Conservation (phyloP, 2,888 invertebrate species). For the Phasia obesa region DNA sequence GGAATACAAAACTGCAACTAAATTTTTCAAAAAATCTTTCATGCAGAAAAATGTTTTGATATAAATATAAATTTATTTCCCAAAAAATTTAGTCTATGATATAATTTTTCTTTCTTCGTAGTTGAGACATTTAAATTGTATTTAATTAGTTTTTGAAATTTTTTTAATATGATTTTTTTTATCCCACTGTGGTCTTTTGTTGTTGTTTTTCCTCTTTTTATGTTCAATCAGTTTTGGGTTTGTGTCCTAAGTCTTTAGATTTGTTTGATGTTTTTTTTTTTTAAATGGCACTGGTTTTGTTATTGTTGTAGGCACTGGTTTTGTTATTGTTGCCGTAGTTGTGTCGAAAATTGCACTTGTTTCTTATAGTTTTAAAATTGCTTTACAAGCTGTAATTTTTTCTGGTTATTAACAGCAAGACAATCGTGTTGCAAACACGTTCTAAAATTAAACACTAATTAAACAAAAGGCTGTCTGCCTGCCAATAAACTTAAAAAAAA, state of each 20-base stretch:
- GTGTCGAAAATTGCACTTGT: slow-evolving; percentile 60
- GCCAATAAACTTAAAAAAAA: slow-evolving; percentile 53
- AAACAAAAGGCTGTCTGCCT: slow-evolving; percentile 59
- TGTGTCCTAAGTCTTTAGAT: slow-evolving; percentile 63
- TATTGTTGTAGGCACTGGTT: too few species aligned
- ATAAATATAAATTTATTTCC: too few species aligned
- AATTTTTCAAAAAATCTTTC: too few species aligned
- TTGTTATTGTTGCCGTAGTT: slow-evolving; percentile 41
- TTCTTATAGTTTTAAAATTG: slow-evolving; percentile 50
- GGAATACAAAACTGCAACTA: too few species aligned
- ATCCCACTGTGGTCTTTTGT: slow-evolving; percentile 45
- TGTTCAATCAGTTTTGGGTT: slow-evolving; percentile 20
- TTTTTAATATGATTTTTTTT: background rate
- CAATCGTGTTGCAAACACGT: slow-evolving; percentile 65
- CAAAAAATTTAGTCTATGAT: too few species aligned
- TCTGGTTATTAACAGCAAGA: slow-evolving; percentile 43
- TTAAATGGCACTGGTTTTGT: too few species aligned
- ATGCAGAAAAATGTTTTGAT: too few species aligned
- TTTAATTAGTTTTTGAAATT: background rate
- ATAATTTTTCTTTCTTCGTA: too few species aligned
- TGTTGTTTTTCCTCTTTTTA: slow-evolving; percentile 6
- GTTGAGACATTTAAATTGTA: too few species aligned
- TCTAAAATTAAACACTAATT: slow-evolving; percentile 68
- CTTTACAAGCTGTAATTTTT: slow-evolving; percentile 23
- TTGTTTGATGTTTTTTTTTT: background rate